Evolutionary conservation across 1,140 invertebrate genomes (phyloP), one percentile per base, ranked within the genome.

Genomic region (Manduca sexta): DNA sequence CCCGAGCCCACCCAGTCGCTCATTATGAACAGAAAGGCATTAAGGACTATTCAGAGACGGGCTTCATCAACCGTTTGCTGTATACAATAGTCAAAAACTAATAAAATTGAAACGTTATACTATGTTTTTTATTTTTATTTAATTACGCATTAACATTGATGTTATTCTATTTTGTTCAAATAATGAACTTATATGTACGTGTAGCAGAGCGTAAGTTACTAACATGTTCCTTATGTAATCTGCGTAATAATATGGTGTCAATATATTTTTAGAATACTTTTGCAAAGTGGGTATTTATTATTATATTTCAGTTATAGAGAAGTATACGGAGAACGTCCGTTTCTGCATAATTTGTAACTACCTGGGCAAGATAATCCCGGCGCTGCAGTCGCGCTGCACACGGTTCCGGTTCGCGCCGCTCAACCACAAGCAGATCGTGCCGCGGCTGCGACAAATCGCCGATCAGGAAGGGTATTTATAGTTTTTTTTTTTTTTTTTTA

Each of bases 271-370:
- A n/a, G n/a, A n/a, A n/a, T n/a, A n/a, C n/a, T n/a, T n/a, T n/a
- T n/a, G n/a, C n/a, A n/a, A n/a, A n/a, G n/a, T n/a, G 8, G 8
- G 21, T 26, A 8, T 26, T 1, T 26, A 26, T 46, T 31, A 43
- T 52, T 47, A 45, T 43, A 33, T 75, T 72, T 11, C 86, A 95
- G 95, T 99, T 63, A 98, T 99, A 77, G 98, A 99, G 83, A 99
- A 99, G 74, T 99, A 97, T 70, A 99, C 98, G 15, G 97, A 98
- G 49, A 99, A 99, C 85, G 95, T 98, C 1, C 88, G 98, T 17
- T 99, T 99, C 80, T 99, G 98, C 75, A 93, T 99, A 35, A 99
- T 99, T 69, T 99, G 98, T 83, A 99, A 99, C 86, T 99, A 99
- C 81, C 82, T 99, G 34, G 95, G 95, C 50, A 99, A 99, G 88